Evolutionary conservation across 2,888 invertebrate species (phyloP), one percentile per base, ranked within the genome.

Genomic region (Eilema sororculum): DNA sequence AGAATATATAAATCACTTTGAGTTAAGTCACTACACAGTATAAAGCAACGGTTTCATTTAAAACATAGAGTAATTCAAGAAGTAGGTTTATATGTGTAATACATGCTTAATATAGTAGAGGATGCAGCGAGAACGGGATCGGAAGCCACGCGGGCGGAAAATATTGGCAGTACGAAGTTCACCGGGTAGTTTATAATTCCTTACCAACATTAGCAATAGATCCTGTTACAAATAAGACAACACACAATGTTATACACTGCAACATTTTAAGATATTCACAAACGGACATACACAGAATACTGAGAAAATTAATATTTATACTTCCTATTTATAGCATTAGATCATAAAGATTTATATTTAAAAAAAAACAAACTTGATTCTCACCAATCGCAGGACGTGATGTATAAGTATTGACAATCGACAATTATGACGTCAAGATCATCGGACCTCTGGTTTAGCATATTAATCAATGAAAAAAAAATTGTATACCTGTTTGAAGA

Each of bases 281-380:
- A 59, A 59, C 41, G 20, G 41, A 41, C 24, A 22, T 2, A 41
- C 16, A 65, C 25, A 20, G 59, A 67, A 41, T 22, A 59, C 66
- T 67, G 57, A 67, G 41, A 28, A 20, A 3, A n/a, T 59, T 59
- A 41, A 28, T 41, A n/a, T 58, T 67, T 20, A 25, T 20, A 65
- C 58, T 58, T 67, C 59, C 65, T 67, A 41, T 59, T 67, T 67
- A 67, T 67, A 67, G 28, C 13, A 59, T 41, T 28, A 60, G 33
- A 59, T 61, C n/a, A 59, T 52, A 30, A 52, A 52, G 22, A 41
- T 12, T 61, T 41, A 12, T n/a, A 28, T 64, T 16, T 16, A 64
- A 28, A 25, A 65, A 57, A 65, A 65, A 56, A n/a, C n/a, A 65
- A 65, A 65, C 65, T 33, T 33, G 65, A 57, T 65, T 57, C 65